These are phyloP conservation scores for Sus cebifrons DNA, from an alignment of 2,797 vertebrate species.

Conservation along the genomic window DNA sequence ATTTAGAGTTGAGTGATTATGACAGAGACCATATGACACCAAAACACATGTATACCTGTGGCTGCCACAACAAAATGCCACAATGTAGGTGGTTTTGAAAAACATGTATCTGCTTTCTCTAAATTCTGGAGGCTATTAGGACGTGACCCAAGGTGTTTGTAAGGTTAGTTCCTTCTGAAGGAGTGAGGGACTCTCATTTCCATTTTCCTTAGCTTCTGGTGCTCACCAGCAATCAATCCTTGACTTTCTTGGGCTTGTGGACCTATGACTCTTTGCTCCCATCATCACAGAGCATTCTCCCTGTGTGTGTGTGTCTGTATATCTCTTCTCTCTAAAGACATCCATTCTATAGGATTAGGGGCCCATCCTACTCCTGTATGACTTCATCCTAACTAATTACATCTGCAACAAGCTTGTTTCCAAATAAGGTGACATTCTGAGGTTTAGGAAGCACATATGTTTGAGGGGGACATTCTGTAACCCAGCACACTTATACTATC, in stretches of 20 bases:
- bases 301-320: neutral
- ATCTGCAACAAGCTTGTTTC: too few relatives aligned
- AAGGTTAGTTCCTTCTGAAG: neutral
- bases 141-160: neutral
- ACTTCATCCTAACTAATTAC: neutral
- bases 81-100: neutral
- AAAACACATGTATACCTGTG: neutral
- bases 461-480: neutral
- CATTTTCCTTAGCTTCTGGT: neutral
- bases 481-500: neutral
- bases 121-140: neutral
- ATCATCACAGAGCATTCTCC: accelerated
- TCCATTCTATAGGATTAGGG: too few relatives aligned
- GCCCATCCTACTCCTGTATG: neutral
- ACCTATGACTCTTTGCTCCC: neutral
- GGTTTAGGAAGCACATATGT: neutral
- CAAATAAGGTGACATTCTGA: neutral
- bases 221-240: neutral
- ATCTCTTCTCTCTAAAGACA: too few relatives aligned
- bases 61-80: neutral
- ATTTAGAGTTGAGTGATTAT: neutral
- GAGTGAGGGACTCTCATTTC: neutral
- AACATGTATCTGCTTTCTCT: neutral
- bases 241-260: neutral
- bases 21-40: neutral